Evolutionary conservation across 2,797 vertebrate species (phyloP).

Genomic region (Geotrypetes seraphini): DNA sequence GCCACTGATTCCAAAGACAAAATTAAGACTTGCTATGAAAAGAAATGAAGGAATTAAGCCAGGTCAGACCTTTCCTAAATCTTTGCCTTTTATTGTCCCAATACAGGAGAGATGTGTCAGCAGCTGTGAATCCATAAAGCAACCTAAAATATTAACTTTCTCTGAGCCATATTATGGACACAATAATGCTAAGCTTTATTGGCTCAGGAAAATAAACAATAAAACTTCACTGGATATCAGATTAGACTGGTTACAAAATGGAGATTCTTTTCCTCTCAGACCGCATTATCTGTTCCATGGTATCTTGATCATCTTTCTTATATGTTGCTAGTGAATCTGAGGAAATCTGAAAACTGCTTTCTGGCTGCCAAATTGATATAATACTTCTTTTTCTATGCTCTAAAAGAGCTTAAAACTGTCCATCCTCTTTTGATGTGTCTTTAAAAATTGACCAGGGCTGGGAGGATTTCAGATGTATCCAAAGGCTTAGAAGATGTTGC

Average conservation of each 20-base stretch:
- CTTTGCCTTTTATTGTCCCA: conserved; percentile 21
- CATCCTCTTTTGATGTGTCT: conserved; percentile 58
- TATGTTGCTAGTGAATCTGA: conserved; percentile 35
- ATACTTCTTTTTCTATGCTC: conserved; percentile 60
- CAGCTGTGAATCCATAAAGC: conserved; percentile 41
- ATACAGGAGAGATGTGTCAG: conserved; percentile 32
- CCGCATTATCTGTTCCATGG: conserved; percentile 52
- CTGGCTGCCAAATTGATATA: conserved; percentile 66
- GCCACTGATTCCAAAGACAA: too few relatives aligned
- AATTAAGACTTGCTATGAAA: conserved; percentile 7
- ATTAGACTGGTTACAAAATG: conserved; percentile 52
- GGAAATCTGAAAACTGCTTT: conserved; percentile 52
- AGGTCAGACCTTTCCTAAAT: conserved; percentile 37
- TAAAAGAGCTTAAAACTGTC: conserved; percentile 65
- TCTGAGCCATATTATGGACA: conserved; percentile 48
- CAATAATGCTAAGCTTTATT: conserved; percentile 69
- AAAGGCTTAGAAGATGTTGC: too few relatives aligned
- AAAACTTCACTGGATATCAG: conserved; percentile 76
- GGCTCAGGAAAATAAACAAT: conserved; percentile 66
- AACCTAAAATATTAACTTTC: conserved; percentile 47
- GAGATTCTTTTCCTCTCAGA: conserved; percentile 45
- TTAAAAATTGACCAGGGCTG: conserved; percentile 64
- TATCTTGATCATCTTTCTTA: conserved; percentile 62
- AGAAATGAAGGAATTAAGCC: conserved; percentile 6
- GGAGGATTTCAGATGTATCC: conserved; percentile 66